Evolutionary conservation across 2,888 invertebrate species (phyloP), one percentile per base, ranked within the genome.

Genomic region (Cyaniris semiargus): DNA sequence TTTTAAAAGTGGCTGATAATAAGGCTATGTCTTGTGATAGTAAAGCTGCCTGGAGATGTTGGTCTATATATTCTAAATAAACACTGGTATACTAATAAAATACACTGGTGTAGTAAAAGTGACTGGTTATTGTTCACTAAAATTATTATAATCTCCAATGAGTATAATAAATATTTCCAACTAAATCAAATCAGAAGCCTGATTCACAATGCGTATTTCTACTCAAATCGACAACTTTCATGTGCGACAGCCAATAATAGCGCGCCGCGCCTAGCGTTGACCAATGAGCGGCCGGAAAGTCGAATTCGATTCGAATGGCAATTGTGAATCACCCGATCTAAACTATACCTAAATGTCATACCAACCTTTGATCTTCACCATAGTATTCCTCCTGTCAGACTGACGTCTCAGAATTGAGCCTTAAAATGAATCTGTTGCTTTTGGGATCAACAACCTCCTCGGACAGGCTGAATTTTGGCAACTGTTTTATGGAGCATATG

Each of bases 371-470:
- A 15, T 85, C 88, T 53, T 89, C 90, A 21, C 86, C 83, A 18
- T 83, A 78, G 76, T 81, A 86, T 82, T 90, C 91, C 80, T 90
- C 91, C 82, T 92, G 96, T 97, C 96, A 99, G 90, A 99, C 99
- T 1, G 98, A 98, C 72, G 99, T 99, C 90, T 99, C 99, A 0
- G 99, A 99, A 87, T 98, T 99, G 72, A 99, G 94, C 86, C 98
- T 95, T 81, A 99, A 94, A 76, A 99, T 97, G 95, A 99, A 99
- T 88, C 98, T 97, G 91, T 99, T 98, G 84, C 97, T 97, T 90
- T 98, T 98, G 0, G 98, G 98, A 93, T 99, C 98, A 21, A 99
- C 97, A 0, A 99, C 97, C 89, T 99, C 98, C 88, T 99, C 99
- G 0, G 97, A 97, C 66, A 99, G 95, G 90, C 97, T 98, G 87